These are phyloP conservation scores for Sciurus vulgaris DNA, from an alignment of 2,797 vertebrate genomes.

Conservation along the genomic window DNA sequence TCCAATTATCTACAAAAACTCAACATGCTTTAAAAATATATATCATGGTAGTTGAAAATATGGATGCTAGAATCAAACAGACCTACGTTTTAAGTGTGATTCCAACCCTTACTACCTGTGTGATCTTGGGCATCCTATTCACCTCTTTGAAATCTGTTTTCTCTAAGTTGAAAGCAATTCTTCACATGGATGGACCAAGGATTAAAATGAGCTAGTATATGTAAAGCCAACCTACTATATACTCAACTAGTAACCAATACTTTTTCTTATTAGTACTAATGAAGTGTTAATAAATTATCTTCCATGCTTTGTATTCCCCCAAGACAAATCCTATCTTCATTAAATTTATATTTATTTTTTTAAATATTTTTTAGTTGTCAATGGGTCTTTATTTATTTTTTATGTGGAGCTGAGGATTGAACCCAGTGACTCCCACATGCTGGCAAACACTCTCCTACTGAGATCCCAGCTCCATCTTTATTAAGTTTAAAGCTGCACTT, in stretches of 20 bases:
- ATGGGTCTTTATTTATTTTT: no score
- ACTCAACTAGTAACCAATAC: neutral
- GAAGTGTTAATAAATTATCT: constrained; percentile 53
- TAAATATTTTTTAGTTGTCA: no score
- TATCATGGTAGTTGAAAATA: neutral
- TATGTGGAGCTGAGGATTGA: no score
- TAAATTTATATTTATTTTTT: neutral
- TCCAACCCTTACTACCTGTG: neutral
- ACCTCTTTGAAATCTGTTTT: constrained; percentile 19
- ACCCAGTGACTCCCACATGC: no score
- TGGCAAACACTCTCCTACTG: no score
- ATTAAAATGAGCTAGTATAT: constrained; percentile 49
- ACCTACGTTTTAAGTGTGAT: neutral
- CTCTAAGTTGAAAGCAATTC: constrained; percentile 5
- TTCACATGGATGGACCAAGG: neutral
- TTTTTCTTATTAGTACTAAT: constrained; percentile 17
- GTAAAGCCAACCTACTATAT: neutral
- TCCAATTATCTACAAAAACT: neutral
- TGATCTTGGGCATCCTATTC: neutral
- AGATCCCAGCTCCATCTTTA: no score
- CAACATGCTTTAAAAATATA: constrained; percentile 15
- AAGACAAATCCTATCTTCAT: constrained; percentile 24
- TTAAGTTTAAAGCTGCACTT: neutral
- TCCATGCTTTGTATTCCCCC: neutral
- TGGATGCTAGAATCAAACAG: neutral